Evolutionary conservation across 2,797 vertebrate genomes (phyloP).

Genomic region (Spatula clypeata): DNA sequence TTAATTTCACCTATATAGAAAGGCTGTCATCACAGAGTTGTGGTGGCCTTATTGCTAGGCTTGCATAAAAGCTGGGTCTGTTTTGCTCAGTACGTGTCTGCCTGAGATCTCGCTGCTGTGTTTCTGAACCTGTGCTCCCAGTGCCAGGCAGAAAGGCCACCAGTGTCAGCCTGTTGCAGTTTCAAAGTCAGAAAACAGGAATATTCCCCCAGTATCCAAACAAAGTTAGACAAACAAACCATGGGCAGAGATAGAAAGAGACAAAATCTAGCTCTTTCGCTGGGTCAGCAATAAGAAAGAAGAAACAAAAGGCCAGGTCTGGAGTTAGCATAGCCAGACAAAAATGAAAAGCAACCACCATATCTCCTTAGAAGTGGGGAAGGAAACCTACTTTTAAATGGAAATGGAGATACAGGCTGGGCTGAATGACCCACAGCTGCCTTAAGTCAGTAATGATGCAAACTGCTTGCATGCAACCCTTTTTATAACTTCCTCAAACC

Average conservation of each 20-base stretch:
- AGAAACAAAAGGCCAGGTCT: not conserved
- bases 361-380: not conserved
- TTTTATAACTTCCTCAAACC: not conserved
- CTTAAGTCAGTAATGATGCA: not conserved
- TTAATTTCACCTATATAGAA: not conserved
- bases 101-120: rapidly evolving
- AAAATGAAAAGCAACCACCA: not conserved
- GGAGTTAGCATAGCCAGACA: not conserved
- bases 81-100: not conserved
- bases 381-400: not conserved
- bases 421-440: not conserved
- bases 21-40: not conserved
- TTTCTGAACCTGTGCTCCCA: not conserved
- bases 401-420: not conserved
- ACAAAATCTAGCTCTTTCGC: not conserved
- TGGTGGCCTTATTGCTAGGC: not conserved
- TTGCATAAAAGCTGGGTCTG: not conserved
- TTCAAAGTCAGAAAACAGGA: not conserved
- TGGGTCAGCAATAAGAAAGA: not conserved
- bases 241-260: not conserved
- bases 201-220: not conserved
- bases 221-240: not conserved
- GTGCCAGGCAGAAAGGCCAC: not conserved
- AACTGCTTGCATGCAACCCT: not conserved
- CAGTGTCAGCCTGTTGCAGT: not conserved